phyloP scores from a whole-genome alignment of 2,113 vertebrate genomes.

The Opisthocomus hoazin region DNA sequence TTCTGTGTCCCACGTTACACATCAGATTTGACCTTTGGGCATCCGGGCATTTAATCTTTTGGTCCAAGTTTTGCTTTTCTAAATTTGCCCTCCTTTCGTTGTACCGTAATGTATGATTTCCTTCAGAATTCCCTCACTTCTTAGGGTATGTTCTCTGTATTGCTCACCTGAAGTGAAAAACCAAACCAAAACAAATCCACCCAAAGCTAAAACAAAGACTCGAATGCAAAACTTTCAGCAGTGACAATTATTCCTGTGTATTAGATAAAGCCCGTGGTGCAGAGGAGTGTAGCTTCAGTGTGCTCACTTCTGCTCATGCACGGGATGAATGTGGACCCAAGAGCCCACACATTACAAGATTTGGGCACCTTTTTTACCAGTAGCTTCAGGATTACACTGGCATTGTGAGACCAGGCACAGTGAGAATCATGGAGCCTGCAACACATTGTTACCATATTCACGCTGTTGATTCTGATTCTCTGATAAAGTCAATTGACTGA shows the following conservation, averaged over 20 bases:
- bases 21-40: background rate
- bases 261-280: background rate
- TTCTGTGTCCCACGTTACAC: background rate
- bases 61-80: background rate
- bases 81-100: background rate
- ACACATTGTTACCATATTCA: background rate
- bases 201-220: background rate
- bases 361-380: background rate
- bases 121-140: background rate
- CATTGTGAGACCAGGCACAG: background rate
- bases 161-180: background rate
- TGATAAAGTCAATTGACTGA: conserved; percentile 62
- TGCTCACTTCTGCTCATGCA: background rate
- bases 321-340: background rate
- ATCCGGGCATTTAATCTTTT: background rate
- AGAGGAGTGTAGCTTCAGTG: background rate
- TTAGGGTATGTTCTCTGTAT: background rate
- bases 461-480: conserved; percentile 13
- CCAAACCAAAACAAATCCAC: background rate
- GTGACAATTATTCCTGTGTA: background rate
- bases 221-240: background rate
- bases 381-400: background rate
- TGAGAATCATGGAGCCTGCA: background rate
- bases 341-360: background rate
- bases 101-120: background rate